Evolutionary conservation across 2,113 vertebrate species (phyloP).

Genomic region (Neogobius melanostomus): DNA sequence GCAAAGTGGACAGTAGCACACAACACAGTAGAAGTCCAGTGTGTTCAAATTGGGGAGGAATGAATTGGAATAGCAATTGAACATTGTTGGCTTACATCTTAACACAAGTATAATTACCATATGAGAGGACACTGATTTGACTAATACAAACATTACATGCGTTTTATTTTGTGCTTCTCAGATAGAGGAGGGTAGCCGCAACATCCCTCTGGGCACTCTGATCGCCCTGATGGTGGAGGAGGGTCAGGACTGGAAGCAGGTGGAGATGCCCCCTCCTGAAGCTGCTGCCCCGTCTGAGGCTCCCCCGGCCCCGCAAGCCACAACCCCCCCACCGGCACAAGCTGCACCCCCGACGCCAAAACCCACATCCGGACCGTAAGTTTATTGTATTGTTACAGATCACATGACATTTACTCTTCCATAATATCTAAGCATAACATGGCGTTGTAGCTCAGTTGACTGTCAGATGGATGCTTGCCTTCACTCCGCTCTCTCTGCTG

Average conservation of each 20-base stretch:
- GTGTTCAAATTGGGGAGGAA: too few relatives aligned
- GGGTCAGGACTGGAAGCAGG: constrained; percentile 92
- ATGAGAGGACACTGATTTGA: too few relatives aligned
- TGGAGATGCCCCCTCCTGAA: constrained; percentile 82
- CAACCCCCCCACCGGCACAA: constrained; percentile 38
- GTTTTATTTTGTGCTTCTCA: constrained; percentile 47
- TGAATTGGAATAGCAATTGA: too few relatives aligned
- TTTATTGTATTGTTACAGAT: constrained; percentile 1
- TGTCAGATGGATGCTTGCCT: neutral
- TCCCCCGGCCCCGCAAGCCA: constrained; percentile 14
- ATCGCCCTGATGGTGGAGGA: constrained; percentile 93
- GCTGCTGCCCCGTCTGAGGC: constrained; percentile 45
- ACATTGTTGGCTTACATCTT: too few relatives aligned
- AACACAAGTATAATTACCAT: too few relatives aligned
- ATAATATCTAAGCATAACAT: neutral
- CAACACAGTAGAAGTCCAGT: too few relatives aligned
- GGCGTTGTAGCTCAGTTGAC: neutral
- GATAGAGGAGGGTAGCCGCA: constrained; percentile 90
- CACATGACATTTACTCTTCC: neutral
- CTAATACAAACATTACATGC: neutral
- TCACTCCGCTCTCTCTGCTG: neutral
- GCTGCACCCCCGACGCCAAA: constrained; percentile 41
- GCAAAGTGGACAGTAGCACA: too few relatives aligned
- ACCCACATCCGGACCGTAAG: constrained; percentile 67
- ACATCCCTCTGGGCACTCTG: constrained; percentile 84